phyloP scores from a whole-genome alignment of 2,888 invertebrate species.

The Cyclophora punctaria region DNA sequence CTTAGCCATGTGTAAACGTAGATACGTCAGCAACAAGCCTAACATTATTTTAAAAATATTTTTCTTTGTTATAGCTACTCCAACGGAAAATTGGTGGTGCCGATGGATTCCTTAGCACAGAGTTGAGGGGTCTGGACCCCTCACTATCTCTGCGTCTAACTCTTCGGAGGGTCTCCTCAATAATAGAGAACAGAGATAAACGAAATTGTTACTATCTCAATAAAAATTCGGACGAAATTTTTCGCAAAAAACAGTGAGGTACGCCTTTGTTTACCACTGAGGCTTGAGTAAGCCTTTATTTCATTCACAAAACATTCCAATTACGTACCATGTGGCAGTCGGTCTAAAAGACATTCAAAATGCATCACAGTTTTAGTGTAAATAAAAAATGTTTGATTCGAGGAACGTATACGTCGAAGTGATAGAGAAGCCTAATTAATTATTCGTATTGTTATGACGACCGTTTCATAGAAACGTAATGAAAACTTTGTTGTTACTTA shows the following conservation, averaged over 20 bases:
- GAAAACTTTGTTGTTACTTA: slow-evolving; percentile 63
- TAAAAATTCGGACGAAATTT: too few relatives aligned
- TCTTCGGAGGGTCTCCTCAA: slow-evolving; percentile 59
- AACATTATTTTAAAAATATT: slow-evolving; percentile 8
- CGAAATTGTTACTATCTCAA: too few relatives aligned
- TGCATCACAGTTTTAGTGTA: slow-evolving; percentile 23
- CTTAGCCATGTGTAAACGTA: not conserved
- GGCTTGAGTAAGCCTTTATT: slow-evolving; percentile 6
- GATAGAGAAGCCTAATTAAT: slow-evolving; percentile 69
- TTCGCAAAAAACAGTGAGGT: too few relatives aligned
- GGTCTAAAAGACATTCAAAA: slow-evolving; percentile 53
- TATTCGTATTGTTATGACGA: slow-evolving; percentile 60
- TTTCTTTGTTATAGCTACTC: slow-evolving; percentile 69
- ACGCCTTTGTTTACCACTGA: too few relatives aligned
- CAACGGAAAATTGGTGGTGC: slow-evolving; percentile 76
- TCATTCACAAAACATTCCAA: slow-evolving; percentile 26
- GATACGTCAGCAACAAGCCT: not conserved
- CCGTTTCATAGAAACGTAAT: slow-evolving; percentile 72
- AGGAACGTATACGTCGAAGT: slow-evolving; percentile 70
- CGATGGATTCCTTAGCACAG: slow-evolving; percentile 74
- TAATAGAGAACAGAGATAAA: slow-evolving; percentile 37
- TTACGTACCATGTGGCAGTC: slow-evolving; percentile 21
- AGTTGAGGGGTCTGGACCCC: slow-evolving; percentile 63
- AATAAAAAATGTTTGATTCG: slow-evolving; percentile 20
- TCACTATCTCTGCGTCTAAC: slow-evolving; percentile 56